Percentiles rank a stretch among this genome's conserved stretches.
These are phyloP conservation scores for Dione juno DNA, from an alignment of 2,888 invertebrate genomes.

Conservation along the genomic window DNA sequence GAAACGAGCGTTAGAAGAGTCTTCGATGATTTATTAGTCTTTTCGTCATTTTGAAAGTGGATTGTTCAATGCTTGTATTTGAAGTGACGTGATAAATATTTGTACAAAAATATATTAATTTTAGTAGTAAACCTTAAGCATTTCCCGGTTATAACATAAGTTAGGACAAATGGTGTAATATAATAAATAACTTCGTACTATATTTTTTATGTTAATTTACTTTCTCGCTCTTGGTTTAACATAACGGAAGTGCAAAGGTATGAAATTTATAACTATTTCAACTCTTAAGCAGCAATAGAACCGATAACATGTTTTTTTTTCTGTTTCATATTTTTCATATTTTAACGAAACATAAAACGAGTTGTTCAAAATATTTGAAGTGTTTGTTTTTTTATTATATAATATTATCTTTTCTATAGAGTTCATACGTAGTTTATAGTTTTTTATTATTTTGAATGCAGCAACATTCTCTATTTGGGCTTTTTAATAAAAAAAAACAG, in stretches of 20 bases:
- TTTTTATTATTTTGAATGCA: background rate
- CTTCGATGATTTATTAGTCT: conserved; percentile 44
- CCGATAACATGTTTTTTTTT: no score
- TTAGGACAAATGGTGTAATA: no score
- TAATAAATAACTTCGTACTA: no score
- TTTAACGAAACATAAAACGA: no score
- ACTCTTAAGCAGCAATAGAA: no score
- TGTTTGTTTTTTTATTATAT: background rate
- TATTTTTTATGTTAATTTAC: no score
- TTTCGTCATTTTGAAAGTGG: conserved; percentile 38
- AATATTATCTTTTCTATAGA: background rate
- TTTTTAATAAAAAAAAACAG: background rate
- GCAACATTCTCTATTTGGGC: background rate
- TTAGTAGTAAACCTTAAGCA: background rate
- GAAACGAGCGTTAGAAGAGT: conserved; percentile 32
- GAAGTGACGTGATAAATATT: conserved; percentile 1
- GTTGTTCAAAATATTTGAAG: no score
- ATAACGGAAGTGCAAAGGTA: no score
- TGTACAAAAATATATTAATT: background rate
- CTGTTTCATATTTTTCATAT: no score
- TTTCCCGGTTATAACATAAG: no score
- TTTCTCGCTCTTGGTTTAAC: no score
- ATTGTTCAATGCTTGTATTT: conserved; percentile 7
- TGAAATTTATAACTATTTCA: no score
- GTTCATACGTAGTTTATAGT: background rate